phyloP scores from a whole-genome alignment of 2,888 invertebrate species.

The Lasioglossum marginatum region DNA sequence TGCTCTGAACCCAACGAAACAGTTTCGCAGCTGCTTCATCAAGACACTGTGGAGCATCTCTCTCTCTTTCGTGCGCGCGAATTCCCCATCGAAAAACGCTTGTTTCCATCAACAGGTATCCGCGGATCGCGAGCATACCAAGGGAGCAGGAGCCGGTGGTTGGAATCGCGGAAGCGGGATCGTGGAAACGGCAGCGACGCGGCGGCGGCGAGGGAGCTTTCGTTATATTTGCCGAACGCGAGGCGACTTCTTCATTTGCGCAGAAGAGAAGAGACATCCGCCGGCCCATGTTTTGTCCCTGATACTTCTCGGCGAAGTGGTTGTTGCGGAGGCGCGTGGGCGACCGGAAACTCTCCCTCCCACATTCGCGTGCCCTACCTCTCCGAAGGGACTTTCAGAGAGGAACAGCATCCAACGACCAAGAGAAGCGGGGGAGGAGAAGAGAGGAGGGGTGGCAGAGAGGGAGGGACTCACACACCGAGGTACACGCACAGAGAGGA shows the following conservation, averaged over 20 bases:
- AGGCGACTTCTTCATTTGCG: conserved; percentile 68
- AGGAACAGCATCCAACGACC: conserved; percentile 34
- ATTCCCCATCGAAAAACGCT: too few species aligned
- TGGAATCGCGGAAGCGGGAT: background rate
- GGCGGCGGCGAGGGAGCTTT: conserved; percentile 32
- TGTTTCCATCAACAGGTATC: conserved; percentile 3
- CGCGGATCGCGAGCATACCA: background rate
- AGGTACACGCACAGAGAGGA: conserved; percentile 8
- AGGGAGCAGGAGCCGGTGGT: background rate
- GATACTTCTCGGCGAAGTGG: conserved; percentile 74
- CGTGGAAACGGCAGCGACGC: background rate
- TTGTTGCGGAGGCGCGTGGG: conserved; percentile 78
- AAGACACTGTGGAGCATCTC: background rate
- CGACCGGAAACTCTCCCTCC: conserved; percentile 86
- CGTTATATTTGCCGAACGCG: conserved; percentile 64
- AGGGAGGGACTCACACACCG: conserved; percentile 1
- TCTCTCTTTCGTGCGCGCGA: background rate
- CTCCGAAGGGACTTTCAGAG: conserved; percentile 60
- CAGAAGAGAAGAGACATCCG: conserved; percentile 68
- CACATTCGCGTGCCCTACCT: conserved; percentile 82
- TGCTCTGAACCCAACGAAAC: background rate
- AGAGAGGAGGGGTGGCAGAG: conserved; percentile 14
- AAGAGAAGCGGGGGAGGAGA: background rate
- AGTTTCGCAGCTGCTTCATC: background rate
- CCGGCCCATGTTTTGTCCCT: conserved; percentile 73